Evolutionary conservation across 2,797 vertebrate species (phyloP), one percentile per base, ranked within the genome.

Genomic region (Onychomys torridus): DNA sequence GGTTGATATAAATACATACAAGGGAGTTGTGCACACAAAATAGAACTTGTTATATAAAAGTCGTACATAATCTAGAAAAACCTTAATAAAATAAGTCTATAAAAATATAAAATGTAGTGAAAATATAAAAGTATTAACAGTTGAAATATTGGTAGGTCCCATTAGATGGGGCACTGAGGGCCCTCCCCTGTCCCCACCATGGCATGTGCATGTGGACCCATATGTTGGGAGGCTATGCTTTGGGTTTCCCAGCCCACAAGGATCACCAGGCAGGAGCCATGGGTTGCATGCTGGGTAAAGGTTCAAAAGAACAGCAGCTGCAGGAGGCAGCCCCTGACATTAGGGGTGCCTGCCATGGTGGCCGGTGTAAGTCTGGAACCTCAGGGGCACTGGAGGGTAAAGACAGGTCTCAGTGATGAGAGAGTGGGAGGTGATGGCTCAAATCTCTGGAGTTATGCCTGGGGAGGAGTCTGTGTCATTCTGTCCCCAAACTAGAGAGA

Each of bases 41-140:
- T 69, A 96, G 52, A 63, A 76, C 87, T 71, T 61, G 83, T 82
- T 91, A 95, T 4, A 4, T 23, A 97, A 97, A 97, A 93, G 91
- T 91, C 0, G 2, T 73, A 83, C 55, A 19, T 49, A 21, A 83
- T 40, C 84, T 92, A 79, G 49, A 92, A 95, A 90, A 95, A 89
- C 59, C 90, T 94, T 43, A 82, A 96, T 93, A 97, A 91, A 97
- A 97, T 91, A 96, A 96, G 94, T 43, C 96, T 97, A 97, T 87
- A 98, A 96, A 97, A 98, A 98, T 94, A 96, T 94, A 96, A 95
- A 96, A 69, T 97, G 96, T 96, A 97, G 95, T 97, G 95, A 96
- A 91, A 92, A 93, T 78, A 96, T 49, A 96, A 89, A 97, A 84
- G 37, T 90, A 83, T 71, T 32, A 96, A 95, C 76, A 76, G 13